Conservation (phyloP, 2,797 vertebrate species). For the Bovichtus diacanthus region DNA sequence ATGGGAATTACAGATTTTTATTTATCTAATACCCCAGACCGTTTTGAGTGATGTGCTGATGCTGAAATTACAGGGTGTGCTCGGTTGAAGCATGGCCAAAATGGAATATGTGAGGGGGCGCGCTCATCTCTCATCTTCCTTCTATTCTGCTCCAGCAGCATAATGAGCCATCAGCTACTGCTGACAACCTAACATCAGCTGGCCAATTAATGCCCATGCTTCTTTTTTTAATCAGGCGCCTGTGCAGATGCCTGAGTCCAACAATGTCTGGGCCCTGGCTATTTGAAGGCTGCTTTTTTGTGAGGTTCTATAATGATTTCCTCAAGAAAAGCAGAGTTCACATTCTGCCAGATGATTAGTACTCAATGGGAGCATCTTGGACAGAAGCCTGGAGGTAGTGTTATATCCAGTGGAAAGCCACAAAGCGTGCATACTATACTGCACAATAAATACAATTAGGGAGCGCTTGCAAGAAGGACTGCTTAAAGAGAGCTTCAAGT, state of each 20-base stretch:
- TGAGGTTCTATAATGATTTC: conserved; percentile 67
- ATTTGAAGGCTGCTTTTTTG: conserved; percentile 60
- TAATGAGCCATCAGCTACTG: conserved; percentile 78
- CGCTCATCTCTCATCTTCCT: conserved; percentile 58
- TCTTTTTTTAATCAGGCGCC: conserved; percentile 80
- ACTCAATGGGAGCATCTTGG: conserved; percentile 66
- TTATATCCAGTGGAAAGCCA: conserved; percentile 58
- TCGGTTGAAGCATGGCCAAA: conserved; percentile 65
- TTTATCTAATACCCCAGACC: conserved; percentile 67
- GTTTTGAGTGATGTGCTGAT: conserved; percentile 72
- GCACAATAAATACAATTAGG: conserved; percentile 68
- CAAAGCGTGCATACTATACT: conserved; percentile 45
- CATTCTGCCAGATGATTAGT: conserved; percentile 74
- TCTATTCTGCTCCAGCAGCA: conserved; percentile 68
- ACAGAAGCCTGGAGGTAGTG: conserved; percentile 72
- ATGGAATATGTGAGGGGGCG: conserved; percentile 55
- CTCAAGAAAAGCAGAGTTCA: conserved; percentile 70
- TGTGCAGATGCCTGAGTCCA: conserved; percentile 74
- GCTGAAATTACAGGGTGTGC: conserved; percentile 70
- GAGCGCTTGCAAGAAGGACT: conserved; percentile 32
- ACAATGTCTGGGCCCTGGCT: conserved; percentile 61
- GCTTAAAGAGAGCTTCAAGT: conserved; percentile 49
- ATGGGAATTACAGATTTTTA: conserved; percentile 66
- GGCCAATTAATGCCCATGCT: conserved; percentile 79
- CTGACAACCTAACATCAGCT: conserved; percentile 81